Percentiles rank a stretch among this genome's conserved stretches.
These are phyloP conservation scores for Brevimyrus niger DNA, from an alignment of 2,113 vertebrate species.

Conservation along the genomic window DNA sequence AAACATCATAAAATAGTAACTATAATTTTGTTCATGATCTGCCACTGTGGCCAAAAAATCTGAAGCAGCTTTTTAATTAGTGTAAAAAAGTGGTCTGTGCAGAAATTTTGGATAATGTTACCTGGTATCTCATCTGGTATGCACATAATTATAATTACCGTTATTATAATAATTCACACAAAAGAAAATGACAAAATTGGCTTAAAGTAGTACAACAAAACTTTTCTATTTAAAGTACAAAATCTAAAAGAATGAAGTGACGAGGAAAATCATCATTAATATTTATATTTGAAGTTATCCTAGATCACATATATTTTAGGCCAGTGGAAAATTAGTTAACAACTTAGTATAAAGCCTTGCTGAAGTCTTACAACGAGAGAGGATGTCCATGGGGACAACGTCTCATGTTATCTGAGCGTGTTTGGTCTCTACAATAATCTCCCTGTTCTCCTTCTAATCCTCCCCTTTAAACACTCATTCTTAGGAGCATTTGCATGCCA, in stretches of 20 bases:
- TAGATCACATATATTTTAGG: neutral
- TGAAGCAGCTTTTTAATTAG: neutral
- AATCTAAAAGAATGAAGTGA: neutral
- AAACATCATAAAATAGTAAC: neutral
- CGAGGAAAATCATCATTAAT: neutral
- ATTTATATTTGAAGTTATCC: neutral
- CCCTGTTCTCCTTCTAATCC: neutral
- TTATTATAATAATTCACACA: neutral
- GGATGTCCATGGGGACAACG: neutral
- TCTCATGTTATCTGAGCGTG: neutral
- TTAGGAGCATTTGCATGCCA: slow-evolving; percentile 11
- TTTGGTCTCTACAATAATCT: slow-evolving; percentile 6
- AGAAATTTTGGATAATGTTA: neutral
- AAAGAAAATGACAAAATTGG: neutral
- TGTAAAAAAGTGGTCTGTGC: neutral
- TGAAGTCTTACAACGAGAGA: neutral
- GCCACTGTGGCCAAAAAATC: neutral
- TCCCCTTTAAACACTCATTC: neutral
- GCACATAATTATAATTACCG: neutral
- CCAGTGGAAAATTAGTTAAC: neutral
- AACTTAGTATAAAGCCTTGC: neutral
- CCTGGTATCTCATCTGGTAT: neutral
- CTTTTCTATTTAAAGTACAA: neutral
- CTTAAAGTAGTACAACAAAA: neutral
- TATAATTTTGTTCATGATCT: neutral